A percentile compares a stretch with the other conserved stretches of the same genome.
Conservation (phyloP, 2,888 invertebrate species). For the Crepidodera aurea region DNA sequence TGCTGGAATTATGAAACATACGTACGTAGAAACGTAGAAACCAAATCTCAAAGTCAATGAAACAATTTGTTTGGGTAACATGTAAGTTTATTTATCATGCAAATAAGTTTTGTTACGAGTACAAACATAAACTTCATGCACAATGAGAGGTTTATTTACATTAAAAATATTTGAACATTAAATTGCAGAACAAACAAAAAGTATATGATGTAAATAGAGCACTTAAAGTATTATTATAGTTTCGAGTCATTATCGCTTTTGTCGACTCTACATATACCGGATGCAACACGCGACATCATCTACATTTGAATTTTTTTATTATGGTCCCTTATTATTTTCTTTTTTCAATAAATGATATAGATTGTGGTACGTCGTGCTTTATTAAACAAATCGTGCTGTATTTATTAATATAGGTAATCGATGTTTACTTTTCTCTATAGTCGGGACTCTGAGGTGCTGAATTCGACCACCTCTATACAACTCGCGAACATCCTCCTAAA, state of each 20-base stretch:
- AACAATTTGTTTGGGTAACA: slow-evolving; percentile 13
- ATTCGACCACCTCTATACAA: too few relatives aligned
- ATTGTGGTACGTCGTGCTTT: too few relatives aligned
- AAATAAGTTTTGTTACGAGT: slow-evolving; percentile 21
- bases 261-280: too few relatives aligned
- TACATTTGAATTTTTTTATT: too few relatives aligned
- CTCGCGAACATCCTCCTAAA: too few relatives aligned
- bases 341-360: too few relatives aligned
- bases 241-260: background rate
- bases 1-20: slow-evolving; percentile 2
- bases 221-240: background rate
- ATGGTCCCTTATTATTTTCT: too few relatives aligned
- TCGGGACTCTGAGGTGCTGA: too few relatives aligned
- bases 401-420: too few relatives aligned
- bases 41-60: background rate
- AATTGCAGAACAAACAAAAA: slow-evolving; percentile 16
- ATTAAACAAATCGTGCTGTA: too few relatives aligned
- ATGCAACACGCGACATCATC: too few relatives aligned
- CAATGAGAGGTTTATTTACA: slow-evolving; percentile 17
- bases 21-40: background rate
- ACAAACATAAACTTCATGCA: slow-evolving; percentile 19
- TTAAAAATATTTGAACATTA: slow-evolving; percentile 20
- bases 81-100: slow-evolving; percentile 22
- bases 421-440: too few relatives aligned
- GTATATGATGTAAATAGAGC: background rate